Evolutionary conservation across 1,140 invertebrate species (phyloP).

Genomic region (Lamellibrachia luymesi): DNA sequence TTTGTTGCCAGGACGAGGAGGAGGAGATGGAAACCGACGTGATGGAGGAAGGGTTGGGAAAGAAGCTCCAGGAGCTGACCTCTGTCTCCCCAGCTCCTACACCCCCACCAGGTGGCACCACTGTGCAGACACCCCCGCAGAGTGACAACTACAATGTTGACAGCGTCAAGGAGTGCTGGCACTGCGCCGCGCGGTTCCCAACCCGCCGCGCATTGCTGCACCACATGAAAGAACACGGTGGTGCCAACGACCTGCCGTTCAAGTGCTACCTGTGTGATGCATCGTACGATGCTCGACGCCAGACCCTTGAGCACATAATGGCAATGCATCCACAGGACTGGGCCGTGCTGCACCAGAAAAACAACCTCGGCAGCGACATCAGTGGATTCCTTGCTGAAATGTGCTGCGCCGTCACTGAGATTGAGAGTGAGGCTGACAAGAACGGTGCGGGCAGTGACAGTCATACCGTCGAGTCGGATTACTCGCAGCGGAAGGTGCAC

Average conservation of each 20-base stretch:
- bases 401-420: background rate
- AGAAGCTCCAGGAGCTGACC: background rate
- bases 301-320: constrained; percentile 76
- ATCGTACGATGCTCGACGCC: constrained; percentile 75
- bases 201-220: constrained; percentile 45
- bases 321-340: constrained; percentile 62
- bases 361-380: constrained; percentile 42
- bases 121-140: background rate
- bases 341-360: constrained; percentile 50
- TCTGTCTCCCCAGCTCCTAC: background rate
- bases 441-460: constrained; percentile 63
- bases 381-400: constrained; percentile 14
- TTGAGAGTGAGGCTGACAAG: constrained; percentile 17
- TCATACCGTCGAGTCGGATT: constrained; percentile 66
- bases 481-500: constrained; percentile 80
- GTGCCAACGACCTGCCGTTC: constrained; percentile 70
- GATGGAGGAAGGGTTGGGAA: background rate
- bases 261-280: constrained; percentile 91
- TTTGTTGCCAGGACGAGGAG: constrained; percentile 3
- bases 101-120: constrained; percentile 1
- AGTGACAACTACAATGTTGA: constrained; percentile 36
- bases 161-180: constrained; percentile 49
- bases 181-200: constrained; percentile 42
- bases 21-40: background rate
- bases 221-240: constrained; percentile 51